Evolutionary conservation across 92 coral and sea anemone species (phyloP), one percentile per base, ranked within the genome.

Genomic region (Phenganax marumi): DNA sequence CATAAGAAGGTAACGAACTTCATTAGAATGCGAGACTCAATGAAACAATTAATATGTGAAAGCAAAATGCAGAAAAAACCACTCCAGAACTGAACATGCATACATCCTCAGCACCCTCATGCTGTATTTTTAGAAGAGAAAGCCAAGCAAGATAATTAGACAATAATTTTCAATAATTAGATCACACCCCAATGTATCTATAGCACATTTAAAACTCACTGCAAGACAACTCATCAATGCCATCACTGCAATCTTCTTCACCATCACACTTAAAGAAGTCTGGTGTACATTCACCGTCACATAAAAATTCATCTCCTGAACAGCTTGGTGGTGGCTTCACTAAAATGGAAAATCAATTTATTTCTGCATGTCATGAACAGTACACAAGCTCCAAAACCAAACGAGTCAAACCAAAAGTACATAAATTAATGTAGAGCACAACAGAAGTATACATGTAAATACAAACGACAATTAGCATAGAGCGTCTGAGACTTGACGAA

Each of bases 241-340:
- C 84, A 86, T 86, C 89, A 33, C 21, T 47, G 48, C 89, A 86
- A 55, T 86, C 83, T 33, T 61, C 14, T 1, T 63, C 79, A 19
- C 86, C 86, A 81, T 86, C 83, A 75, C 89, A 86, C 64, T 72
- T 81, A 26, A 47, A 17, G 3, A 33, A 12, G 17, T 18, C 55
- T 10, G 75, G 10, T 9, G 33, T 58, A 81, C 89, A 86, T 9
- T 79, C 39, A 49, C 89, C 89, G 47, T 73, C 76, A 47, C 89
- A 86, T 0, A 74, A 16, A 73, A 86, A 86, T 62, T 86, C 81
- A 71, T 63, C 73, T 0, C 43, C 58, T 13, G 52, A 24, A 46
- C 89, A 86, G 66, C 23, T 52, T 61, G 83, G 52, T 55, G 24
- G 58, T 22, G 65, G 61, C 10, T 43, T 75, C 80, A 52, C 72